Conservation (phyloP, 2,113 vertebrate species). For the Dermatemys mawii region DNA sequence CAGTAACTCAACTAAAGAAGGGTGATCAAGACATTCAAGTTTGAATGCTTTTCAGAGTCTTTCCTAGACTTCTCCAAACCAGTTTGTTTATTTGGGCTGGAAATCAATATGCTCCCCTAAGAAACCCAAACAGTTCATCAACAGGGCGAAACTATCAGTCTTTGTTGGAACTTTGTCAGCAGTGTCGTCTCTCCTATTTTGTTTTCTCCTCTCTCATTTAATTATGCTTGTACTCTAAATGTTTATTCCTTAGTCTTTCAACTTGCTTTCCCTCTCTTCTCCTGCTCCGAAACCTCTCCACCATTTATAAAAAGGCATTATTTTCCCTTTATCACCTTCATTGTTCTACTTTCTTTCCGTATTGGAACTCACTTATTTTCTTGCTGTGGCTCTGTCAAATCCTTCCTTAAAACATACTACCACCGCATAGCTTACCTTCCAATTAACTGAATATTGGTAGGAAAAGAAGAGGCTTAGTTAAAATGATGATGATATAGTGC, state of each 20-base stretch:
- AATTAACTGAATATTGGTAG: not conserved
- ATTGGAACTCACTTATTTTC: not conserved
- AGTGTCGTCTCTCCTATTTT: not conserved
- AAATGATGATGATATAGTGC: not conserved
- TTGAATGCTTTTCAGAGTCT: not conserved
- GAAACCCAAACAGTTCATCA: not conserved
- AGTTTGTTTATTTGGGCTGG: not conserved
- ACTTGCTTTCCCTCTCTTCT: not conserved
- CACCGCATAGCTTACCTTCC: not conserved
- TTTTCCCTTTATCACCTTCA: not conserved
- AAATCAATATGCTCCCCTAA: not conserved
- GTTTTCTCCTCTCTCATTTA: not conserved
- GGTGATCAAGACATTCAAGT: not conserved
- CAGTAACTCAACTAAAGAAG: not conserved
- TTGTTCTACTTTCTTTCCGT: not conserved
- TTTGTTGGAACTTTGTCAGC: not conserved
- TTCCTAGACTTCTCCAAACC: not conserved
- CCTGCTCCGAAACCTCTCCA: rapidly evolving
- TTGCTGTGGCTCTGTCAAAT: not conserved
- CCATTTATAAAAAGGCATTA: too few species aligned
- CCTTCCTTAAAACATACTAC: not conserved
- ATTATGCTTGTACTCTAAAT: not conserved
- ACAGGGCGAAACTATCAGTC: not conserved
- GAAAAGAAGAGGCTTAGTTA: not conserved
- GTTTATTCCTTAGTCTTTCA: not conserved